These are phyloP conservation scores for Tenthredo mesomela DNA, from an alignment of 2,888 invertebrate species.

Conservation along the genomic window DNA sequence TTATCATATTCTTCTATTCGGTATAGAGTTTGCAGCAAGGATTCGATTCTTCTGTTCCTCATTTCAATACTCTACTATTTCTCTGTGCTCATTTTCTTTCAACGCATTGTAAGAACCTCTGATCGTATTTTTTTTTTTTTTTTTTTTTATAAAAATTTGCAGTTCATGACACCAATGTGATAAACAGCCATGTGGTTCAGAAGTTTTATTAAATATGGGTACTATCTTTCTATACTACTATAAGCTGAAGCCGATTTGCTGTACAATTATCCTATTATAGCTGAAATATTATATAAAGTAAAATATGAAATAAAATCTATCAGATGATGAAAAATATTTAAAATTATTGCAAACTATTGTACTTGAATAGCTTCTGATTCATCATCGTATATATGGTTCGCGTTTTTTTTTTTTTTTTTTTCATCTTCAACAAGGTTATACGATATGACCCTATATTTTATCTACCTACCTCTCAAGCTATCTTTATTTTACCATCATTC, in stretches of 20 bases:
- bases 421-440: background rate
- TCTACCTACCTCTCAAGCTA: background rate
- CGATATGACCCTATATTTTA: background rate
- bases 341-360: background rate
- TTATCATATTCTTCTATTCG: background rate
- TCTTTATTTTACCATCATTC: background rate
- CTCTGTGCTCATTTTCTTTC: background rate
- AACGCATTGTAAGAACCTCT: background rate
- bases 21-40: background rate
- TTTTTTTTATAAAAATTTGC: background rate
- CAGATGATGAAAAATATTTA: too few relatives aligned
- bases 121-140: background rate
- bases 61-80: background rate
- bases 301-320: background rate
- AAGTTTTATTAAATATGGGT: conserved; percentile 3
- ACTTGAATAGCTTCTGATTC: background rate
- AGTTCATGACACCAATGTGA: background rate
- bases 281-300: background rate
- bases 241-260: background rate
- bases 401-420: background rate
- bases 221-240: background rate
- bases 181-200: background rate
- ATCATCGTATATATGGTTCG: background rate
- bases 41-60: background rate
- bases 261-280: background rate